Evolutionary conservation across 2,888 invertebrate genomes (phyloP).

Genomic region (Ichneumon xanthorius): DNA sequence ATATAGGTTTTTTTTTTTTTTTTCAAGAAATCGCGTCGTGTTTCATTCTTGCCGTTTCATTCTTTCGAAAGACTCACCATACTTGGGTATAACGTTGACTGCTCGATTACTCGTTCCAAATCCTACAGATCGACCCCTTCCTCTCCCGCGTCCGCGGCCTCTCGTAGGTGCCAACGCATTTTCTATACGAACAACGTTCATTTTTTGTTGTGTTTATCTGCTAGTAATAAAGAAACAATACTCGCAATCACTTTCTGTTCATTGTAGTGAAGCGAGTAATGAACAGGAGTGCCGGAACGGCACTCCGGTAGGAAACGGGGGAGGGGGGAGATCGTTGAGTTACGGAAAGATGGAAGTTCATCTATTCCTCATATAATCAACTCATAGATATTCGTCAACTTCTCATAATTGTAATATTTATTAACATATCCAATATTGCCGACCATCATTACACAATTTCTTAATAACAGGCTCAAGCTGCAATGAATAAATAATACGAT

Average conservation of each 20-base stretch:
- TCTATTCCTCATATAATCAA: background rate
- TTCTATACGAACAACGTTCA: slow-evolving; percentile 74
- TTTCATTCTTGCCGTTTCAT: background rate
- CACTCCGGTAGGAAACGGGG: too few species aligned
- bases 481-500: slow-evolving; percentile 81
- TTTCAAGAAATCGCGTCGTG: background rate
- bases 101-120: slow-evolving; percentile 47
- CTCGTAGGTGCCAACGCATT: too few species aligned
- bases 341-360: background rate
- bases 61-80: slow-evolving; percentile 66
- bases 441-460: slow-evolving; percentile 70
- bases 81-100: slow-evolving; percentile 70
- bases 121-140: slow-evolving; percentile 53
- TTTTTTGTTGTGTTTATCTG: slow-evolving; percentile 46
- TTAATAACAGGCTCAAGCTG: slow-evolving; percentile 73
- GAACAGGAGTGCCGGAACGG: background rate
- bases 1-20: background rate
- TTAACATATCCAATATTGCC: slow-evolving; percentile 79
- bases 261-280: background rate
- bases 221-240: background rate
- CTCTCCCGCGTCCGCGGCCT: slow-evolving; percentile 59
- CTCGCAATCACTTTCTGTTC: background rate
- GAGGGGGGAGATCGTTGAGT: too few species aligned
- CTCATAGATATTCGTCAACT: background rate
- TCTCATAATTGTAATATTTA: slow-evolving; percentile 77